A percentile compares a stretch with the other conserved stretches of the same genome.
phyloP scores from a whole-genome alignment of 2,888 invertebrate species.

The Drosophila barbarae region DNA sequence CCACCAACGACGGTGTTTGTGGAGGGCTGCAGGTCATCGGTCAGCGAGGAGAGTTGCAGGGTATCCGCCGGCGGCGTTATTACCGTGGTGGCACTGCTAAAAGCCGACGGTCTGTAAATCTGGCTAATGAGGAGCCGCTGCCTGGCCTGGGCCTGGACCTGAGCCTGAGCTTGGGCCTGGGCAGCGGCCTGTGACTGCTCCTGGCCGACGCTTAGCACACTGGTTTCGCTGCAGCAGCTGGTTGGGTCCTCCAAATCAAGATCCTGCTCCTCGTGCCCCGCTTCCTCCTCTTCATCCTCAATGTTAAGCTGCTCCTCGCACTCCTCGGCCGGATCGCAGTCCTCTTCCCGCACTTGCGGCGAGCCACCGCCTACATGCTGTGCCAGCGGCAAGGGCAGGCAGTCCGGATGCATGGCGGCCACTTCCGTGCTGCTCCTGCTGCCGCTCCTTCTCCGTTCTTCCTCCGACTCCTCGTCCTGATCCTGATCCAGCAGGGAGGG shows the following conservation, averaged over 20 bases:
- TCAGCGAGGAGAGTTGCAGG: slow-evolving; percentile 17
- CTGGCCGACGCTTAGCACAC: slow-evolving; percentile 90
- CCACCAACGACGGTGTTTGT: slow-evolving; percentile 33
- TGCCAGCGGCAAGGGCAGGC: slow-evolving; percentile 70
- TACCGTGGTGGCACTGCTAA: slow-evolving; percentile 54
- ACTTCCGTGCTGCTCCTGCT: slow-evolving; percentile 15
- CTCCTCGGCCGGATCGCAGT: slow-evolving; percentile 45
- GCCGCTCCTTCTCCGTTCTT: slow-evolving; percentile 12
- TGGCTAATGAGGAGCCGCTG: slow-evolving; percentile 67
- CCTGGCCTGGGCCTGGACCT: slow-evolving; percentile 51
- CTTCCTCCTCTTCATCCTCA: slow-evolving; percentile 28
- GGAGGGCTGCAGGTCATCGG: slow-evolving; percentile 12
- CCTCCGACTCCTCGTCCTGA: slow-evolving; percentile 12
- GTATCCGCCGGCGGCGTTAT: slow-evolving; percentile 41
- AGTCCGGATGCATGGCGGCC: slow-evolving; percentile 77
- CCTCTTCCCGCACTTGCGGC: slow-evolving; percentile 63
- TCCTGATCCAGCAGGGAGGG: slow-evolving; percentile 27
- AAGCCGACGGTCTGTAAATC: slow-evolving; percentile 63
- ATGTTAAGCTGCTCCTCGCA: slow-evolving; percentile 60
- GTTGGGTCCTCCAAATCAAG: slow-evolving; percentile 79
- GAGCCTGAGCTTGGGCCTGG: slow-evolving; percentile 39
- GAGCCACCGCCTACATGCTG: slow-evolving; percentile 70
- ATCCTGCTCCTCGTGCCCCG: slow-evolving; percentile 51
- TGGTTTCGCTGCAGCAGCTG: slow-evolving; percentile 88
- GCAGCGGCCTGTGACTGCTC: slow-evolving; percentile 80